Evolutionary conservation across 2,797 vertebrate genomes (phyloP).

Genomic region (Urosaurus nigricauda): DNA sequence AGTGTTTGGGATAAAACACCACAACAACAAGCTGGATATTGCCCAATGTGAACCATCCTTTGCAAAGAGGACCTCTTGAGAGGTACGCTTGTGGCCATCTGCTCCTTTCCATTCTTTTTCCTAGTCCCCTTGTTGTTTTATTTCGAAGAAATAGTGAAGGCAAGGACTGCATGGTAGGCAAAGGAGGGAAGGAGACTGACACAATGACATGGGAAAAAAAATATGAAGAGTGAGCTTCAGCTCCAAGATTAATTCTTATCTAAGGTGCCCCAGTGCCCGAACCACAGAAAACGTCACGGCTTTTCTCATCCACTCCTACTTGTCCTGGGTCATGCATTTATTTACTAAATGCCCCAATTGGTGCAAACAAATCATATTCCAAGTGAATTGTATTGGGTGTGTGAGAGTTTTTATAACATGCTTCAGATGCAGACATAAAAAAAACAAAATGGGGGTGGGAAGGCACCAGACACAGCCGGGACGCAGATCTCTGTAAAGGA

Average conservation of each 20-base stretch:
- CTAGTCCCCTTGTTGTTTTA: too few species aligned
- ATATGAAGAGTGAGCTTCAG: neutral
- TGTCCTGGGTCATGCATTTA: neutral
- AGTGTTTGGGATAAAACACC: neutral
- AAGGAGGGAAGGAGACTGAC: neutral
- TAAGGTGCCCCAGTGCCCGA: neutral
- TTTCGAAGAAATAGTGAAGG: neutral
- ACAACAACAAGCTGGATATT: neutral
- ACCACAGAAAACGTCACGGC: neutral
- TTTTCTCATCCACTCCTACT: neutral
- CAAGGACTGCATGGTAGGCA: neutral
- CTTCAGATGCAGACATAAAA: neutral
- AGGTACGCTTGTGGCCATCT: neutral
- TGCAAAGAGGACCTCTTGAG: neutral
- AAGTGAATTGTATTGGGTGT: neutral
- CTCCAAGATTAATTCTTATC: neutral
- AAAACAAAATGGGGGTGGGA: neutral
- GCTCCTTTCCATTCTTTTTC: neutral
- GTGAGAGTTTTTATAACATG: neutral
- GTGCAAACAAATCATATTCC: too few species aligned
- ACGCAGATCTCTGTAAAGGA: fast-evolving
- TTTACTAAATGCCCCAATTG: neutral
- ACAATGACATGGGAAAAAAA: neutral
- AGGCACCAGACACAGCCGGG: neutral
- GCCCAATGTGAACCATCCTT: too few species aligned